Percentiles rank a stretch among this genome's conserved stretches.
These are phyloP conservation scores for Trissolcus basalis DNA, from an alignment of 1,140 invertebrate genomes.

Conservation along the genomic window DNA sequence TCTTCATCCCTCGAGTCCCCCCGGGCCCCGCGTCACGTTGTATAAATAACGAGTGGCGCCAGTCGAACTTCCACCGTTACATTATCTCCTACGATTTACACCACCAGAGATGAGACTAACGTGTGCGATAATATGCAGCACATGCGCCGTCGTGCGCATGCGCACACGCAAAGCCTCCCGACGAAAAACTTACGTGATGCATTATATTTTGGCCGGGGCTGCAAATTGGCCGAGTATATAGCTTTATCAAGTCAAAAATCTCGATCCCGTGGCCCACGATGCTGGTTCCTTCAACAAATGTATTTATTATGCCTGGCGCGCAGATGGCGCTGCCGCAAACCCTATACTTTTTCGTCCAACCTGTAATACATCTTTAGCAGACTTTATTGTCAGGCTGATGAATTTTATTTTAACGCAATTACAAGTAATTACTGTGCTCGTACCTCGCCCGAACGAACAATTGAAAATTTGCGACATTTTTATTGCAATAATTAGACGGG, in stretches of 20 bases:
- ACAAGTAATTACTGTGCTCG: background rate
- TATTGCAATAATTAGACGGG: too few relatives aligned
- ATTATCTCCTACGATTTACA: constrained; percentile 61
- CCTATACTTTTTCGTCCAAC: background rate
- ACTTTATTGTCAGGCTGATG: background rate
- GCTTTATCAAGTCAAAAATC: constrained; percentile 48
- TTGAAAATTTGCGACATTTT: too few relatives aligned
- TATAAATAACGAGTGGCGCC: constrained; percentile 74
- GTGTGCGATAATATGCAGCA: constrained; percentile 55
- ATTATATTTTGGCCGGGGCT: constrained; percentile 26
- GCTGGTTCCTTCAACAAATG: constrained; percentile 48
- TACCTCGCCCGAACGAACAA: too few relatives aligned
- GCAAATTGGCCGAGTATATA: constrained; percentile 45
- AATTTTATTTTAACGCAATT: background rate
- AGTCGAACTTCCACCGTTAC: constrained; percentile 67
- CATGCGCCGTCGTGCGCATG: constrained; percentile 41
- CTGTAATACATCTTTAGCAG: background rate
- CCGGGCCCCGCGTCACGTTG: constrained; percentile 48
- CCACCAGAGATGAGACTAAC: constrained; percentile 58
- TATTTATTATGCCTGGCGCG: constrained; percentile 39
- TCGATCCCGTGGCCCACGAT: constrained; percentile 22
- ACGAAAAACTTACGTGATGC: constrained; percentile 28
- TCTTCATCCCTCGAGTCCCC: constrained; percentile 58
- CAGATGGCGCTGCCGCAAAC: constrained; percentile 43
- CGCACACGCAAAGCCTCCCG: constrained; percentile 51